These are phyloP conservation scores for Excalfactoria chinensis DNA, from an alignment of 2,113 vertebrate species.

Conservation along the genomic window DNA sequence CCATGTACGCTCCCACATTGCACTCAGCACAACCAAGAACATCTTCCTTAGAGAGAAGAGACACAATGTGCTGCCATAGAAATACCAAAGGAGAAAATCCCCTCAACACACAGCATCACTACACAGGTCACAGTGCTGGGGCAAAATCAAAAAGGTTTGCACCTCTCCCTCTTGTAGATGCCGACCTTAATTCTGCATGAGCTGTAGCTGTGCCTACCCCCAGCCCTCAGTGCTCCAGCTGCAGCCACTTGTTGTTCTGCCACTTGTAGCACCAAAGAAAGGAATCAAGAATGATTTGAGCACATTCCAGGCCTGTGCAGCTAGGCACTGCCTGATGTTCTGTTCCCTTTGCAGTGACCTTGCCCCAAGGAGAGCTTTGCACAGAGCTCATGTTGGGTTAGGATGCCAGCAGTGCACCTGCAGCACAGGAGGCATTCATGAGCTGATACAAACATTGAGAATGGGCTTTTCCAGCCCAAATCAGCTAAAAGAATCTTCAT, in stretches of 20 bases:
- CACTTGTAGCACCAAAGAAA: not conserved
- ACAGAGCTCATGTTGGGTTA: not conserved
- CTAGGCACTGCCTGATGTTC: too few species aligned
- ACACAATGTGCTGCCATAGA: accelerated
- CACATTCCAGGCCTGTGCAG: accelerated
- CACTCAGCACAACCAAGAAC: accelerated
- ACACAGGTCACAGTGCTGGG: accelerated
- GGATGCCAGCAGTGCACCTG: not conserved
- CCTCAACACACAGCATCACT: accelerated
- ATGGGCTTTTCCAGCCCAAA: not conserved
- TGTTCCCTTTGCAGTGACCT: not conserved
- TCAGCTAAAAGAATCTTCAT: not conserved
- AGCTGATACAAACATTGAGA: not conserved
- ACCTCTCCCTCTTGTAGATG: accelerated
- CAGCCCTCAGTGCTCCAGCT: not conserved
- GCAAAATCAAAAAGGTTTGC: accelerated
- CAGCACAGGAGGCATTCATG: accelerated
- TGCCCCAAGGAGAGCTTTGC: accelerated
- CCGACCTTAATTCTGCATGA: not conserved
- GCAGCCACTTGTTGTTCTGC: accelerated
- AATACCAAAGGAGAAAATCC: accelerated
- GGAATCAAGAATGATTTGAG: not conserved
- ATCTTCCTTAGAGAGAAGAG: accelerated
- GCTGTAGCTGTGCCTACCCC: not conserved
- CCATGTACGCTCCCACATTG: accelerated